Evolutionary conservation across 1,140 invertebrate species (phyloP).

Genomic region (Zaprionus inermis): DNA sequence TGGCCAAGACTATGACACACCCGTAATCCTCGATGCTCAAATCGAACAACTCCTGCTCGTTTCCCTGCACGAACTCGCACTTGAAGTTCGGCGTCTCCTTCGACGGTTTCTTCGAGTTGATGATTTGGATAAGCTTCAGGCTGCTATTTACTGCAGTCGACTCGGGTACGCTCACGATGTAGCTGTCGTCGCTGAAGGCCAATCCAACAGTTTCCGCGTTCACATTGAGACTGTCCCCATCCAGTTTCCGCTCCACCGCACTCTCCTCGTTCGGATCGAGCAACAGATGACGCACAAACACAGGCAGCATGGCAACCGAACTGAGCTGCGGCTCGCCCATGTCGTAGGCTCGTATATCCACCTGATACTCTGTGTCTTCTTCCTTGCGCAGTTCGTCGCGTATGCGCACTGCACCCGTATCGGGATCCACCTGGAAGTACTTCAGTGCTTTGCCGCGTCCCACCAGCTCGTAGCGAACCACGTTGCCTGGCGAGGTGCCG

Average conservation of each 20-base stretch:
- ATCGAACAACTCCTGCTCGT: conserved; percentile 89
- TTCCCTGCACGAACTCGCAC: conserved; percentile 90
- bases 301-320: conserved; percentile 90
- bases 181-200: conserved; percentile 92
- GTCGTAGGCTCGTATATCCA: conserved; percentile 94
- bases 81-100: conserved; percentile 71
- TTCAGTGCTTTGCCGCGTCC: conserved; percentile 91
- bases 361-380: conserved; percentile 92
- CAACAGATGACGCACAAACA: conserved; percentile 92
- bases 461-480: conserved; percentile 91
- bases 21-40: conserved; percentile 90
- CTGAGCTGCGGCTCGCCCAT: conserved; percentile 93
- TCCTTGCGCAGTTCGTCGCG: conserved; percentile 94
- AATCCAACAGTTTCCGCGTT: conserved; percentile 89
- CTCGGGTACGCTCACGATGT: conserved; percentile 92
- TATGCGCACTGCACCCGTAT: conserved; percentile 90
- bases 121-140: conserved; percentile 79
- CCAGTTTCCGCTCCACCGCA: conserved; percentile 42
- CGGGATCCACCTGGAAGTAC: conserved; percentile 94
- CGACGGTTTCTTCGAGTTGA: conserved; percentile 76
- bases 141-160: conserved; percentile 83
- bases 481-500: conserved; percentile 92
- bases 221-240: conserved; percentile 61
- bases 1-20: conserved; percentile 90
- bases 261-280: conserved; percentile 84